A percentile compares a stretch with the other conserved stretches of the same genome.
phyloP scores from a whole-genome alignment of 1,140 invertebrate genomes.

The Vanessa tameamea region DNA sequence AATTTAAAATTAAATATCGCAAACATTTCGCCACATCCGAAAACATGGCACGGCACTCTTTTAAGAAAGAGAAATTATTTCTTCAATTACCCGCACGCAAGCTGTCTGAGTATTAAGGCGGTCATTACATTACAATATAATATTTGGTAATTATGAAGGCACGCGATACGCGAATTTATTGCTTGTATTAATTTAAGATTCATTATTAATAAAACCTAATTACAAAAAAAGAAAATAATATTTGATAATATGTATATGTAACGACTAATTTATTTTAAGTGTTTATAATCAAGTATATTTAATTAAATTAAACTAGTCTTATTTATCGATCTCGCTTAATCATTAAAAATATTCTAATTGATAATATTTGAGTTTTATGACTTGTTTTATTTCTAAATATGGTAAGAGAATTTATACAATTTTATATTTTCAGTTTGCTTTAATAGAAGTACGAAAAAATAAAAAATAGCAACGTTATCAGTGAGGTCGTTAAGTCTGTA shows the following conservation, averaged over 20 bases:
- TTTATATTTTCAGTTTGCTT: no score
- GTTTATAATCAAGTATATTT: no score
- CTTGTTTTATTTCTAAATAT: no score
- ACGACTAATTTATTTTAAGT: no score
- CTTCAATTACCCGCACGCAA: conserved; percentile 57
- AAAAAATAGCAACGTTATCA: background rate
- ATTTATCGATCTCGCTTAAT: no score
- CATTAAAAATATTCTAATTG: no score
- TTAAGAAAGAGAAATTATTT: conserved; percentile 43
- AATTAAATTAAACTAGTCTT: no score
- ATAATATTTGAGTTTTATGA: no score
- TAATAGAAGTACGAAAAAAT: no score
- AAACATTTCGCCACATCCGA: conserved; percentile 32
- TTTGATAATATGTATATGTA: no score
- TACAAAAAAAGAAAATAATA: background rate
- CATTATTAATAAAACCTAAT: conserved; percentile 1
- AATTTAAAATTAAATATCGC: conserved; percentile 18
- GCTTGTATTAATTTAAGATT: conserved; percentile 15
- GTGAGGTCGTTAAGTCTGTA: background rate
- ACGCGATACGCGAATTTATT: conserved; percentile 25
- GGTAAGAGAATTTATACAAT: no score
- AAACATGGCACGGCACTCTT: conserved; percentile 25
- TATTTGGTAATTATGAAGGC: conserved; percentile 44
- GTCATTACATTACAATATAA: conserved; percentile 51
- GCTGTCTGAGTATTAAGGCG: conserved; percentile 49